phyloP scores from a whole-genome alignment of 2,797 vertebrate species.

The Corythornis leucogaster region DNA sequence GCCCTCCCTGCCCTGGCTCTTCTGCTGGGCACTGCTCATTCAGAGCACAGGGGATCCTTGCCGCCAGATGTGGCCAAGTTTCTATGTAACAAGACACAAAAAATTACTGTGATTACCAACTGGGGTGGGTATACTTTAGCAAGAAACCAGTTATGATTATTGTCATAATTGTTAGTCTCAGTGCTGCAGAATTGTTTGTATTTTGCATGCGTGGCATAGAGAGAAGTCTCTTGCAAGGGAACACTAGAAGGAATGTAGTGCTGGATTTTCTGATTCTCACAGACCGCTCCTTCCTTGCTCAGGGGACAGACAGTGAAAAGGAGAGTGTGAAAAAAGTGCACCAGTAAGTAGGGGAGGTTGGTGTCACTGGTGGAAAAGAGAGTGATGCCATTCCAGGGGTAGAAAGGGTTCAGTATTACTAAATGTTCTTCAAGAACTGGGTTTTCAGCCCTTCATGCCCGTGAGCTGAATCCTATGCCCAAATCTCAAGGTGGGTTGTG shows the following conservation, averaged over 20 bases:
- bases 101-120: not conserved
- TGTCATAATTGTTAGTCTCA: not conserved
- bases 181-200: not conserved
- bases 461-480: not conserved
- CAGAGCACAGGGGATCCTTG: not conserved
- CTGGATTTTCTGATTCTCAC: not conserved
- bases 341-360: not conserved
- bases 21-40: not conserved
- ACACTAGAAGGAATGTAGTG: not conserved
- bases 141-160: not conserved
- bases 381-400: not conserved
- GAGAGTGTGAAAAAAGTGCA: not conserved
- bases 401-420: not conserved
- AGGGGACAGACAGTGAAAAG: not conserved
- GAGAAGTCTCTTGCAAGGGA: not conserved
- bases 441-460: not conserved
- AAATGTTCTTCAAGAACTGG: not conserved
- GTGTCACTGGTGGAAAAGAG: not conserved
- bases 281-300: not conserved
- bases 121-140: not conserved
- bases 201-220: not conserved
- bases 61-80: not conserved
- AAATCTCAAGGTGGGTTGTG: not conserved
- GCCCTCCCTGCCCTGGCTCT: not conserved
- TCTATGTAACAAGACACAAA: fast-evolving